Evolutionary conservation across 2,888 invertebrate species (phyloP).

Genomic region (Plagodis pulveraria): DNA sequence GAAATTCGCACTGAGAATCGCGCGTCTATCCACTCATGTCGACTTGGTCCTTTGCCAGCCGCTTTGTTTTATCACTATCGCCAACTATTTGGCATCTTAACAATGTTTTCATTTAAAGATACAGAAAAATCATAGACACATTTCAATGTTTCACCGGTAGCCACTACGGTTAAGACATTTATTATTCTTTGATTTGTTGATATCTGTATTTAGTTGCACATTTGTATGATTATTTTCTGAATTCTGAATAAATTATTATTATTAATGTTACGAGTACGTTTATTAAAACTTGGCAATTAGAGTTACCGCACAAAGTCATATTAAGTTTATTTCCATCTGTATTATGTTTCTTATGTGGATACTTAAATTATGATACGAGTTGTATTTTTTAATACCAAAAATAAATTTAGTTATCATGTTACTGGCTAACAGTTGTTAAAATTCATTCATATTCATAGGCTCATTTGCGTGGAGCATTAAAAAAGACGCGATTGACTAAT

Average conservation of each 20-base stretch:
- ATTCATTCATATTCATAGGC: too few relatives aligned
- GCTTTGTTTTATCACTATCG: slow-evolving; percentile 78
- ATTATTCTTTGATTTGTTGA: too few relatives aligned
- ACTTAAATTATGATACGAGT: too few relatives aligned
- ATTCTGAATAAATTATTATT: too few relatives aligned
- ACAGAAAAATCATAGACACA: slow-evolving; percentile 72
- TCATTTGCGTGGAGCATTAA: too few relatives aligned
- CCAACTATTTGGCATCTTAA: slow-evolving; percentile 80
- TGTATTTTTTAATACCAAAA: too few relatives aligned
- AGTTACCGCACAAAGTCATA: not conserved
- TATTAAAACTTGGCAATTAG: slow-evolving; percentile 27
- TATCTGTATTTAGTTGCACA: too few relatives aligned
- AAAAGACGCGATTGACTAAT: too few relatives aligned
- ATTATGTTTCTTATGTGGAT: too few relatives aligned
- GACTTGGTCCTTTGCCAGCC: slow-evolving; percentile 79
- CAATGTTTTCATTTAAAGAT: slow-evolving; percentile 80
- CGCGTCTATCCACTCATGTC: slow-evolving; percentile 73
- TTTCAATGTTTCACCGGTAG: slow-evolving; percentile 67
- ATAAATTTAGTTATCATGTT: too few relatives aligned
- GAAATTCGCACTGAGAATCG: slow-evolving; percentile 63
- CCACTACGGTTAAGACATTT: slow-evolving; percentile 19
- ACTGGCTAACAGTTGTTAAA: too few relatives aligned
- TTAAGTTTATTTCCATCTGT: not conserved
- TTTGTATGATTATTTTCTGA: too few relatives aligned
- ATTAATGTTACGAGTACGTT: slow-evolving; percentile 32